These are phyloP conservation scores for Meloidogyne exigua DNA, from an alignment of 1,140 invertebrate genomes.

Conservation along the genomic window DNA sequence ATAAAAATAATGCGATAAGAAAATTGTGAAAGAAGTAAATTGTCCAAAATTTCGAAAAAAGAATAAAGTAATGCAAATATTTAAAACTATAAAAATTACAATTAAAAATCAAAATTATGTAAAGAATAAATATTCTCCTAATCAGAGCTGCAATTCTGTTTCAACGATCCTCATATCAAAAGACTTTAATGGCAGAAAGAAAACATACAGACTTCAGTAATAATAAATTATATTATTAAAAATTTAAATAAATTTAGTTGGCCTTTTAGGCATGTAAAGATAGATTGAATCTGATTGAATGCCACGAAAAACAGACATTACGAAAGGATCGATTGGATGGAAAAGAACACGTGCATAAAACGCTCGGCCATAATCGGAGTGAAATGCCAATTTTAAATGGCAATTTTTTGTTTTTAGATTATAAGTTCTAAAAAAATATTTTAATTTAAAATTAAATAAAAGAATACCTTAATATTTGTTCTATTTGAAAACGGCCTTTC, in stretches of 20 bases:
- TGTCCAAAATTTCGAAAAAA: neutral
- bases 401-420: conserved; percentile 36
- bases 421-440: conserved; percentile 35
- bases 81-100: too few species aligned
- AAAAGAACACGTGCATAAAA: conserved; percentile 23
- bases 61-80: too few species aligned
- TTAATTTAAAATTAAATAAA: neutral
- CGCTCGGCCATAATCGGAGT: neutral
- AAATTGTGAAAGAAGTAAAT: neutral
- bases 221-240: too few species aligned
- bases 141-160: too few species aligned
- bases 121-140: too few species aligned
- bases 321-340: conserved; percentile 41
- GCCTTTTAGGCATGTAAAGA: conserved; percentile 9
- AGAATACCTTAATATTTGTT: conserved; percentile 26
- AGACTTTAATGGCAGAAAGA: too few species aligned
- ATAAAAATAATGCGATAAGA: neutral
- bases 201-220: too few species aligned
- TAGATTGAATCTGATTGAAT: conserved; percentile 19
- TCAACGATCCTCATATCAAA: too few species aligned
- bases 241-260: neutral
- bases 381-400: conserved; percentile 34
- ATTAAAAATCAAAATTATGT: too few species aligned
- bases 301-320: conserved; percentile 22
- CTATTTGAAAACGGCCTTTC: conserved; percentile 31